phyloP scores from a whole-genome alignment of 2,888 invertebrate species.

The Eumerus sabulonum region DNA sequence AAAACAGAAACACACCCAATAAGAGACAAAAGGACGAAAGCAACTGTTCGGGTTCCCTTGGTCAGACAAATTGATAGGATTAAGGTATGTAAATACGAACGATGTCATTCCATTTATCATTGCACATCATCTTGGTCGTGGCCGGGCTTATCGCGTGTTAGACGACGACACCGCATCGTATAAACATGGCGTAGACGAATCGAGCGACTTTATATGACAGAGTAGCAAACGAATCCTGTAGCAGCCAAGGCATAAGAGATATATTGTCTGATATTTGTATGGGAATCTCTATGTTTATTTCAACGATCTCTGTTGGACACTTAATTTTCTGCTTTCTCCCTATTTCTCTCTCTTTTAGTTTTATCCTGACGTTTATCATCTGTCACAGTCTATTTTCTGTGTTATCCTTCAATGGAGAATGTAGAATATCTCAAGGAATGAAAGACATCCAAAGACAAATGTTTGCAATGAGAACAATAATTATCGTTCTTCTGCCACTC shows the following conservation, averaged over 20 bases:
- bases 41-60: conserved; percentile 59
- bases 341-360: background rate
- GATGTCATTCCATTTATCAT: conserved; percentile 65
- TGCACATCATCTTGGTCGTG: conserved; percentile 15
- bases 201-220: conserved; percentile 10
- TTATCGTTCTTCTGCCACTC: conserved; percentile 1
- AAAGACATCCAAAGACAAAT: conserved; percentile 10
- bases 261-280: conserved; percentile 23
- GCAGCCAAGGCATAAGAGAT: background rate
- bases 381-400: conserved; percentile 42
- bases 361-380: conserved; percentile 50
- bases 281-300: conserved; percentile 37
- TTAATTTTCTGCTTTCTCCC: conserved; percentile 38
- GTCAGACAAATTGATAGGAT: conserved; percentile 65
- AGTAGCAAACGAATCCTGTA: conserved; percentile 26
- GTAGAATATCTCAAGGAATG: background rate
- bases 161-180: conserved; percentile 17
- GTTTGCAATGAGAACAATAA: conserved; percentile 18
- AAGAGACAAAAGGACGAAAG: conserved; percentile 35
- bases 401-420: too few species aligned
- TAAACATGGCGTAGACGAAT: conserved; percentile 20
- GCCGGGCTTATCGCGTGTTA: conserved; percentile 61
- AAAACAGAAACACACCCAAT: too few species aligned
- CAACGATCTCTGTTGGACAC: conserved; percentile 49
- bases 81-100: conserved; percentile 63